phyloP scores from a whole-genome alignment of 2,797 vertebrate genomes.

The Sebastes goodei region DNA sequence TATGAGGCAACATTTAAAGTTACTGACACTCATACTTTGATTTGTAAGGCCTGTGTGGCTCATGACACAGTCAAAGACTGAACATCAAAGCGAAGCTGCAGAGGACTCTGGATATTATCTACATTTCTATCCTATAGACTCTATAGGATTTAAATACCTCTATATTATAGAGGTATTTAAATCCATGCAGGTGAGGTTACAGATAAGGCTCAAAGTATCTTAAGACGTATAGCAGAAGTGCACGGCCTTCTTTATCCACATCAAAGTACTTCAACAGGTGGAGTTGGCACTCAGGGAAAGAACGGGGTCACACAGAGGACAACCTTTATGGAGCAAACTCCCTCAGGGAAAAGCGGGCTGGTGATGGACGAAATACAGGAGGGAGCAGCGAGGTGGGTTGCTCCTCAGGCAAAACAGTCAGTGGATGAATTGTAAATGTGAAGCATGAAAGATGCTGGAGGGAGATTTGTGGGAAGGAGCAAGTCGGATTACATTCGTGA shows the following conservation, averaged over 20 bases:
- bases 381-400: not conserved
- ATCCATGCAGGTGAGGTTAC: not conserved
- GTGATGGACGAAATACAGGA: not conserved
- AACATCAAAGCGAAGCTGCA: not conserved
- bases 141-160: too few species aligned
- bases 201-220: not conserved
- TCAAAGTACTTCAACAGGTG: not conserved
- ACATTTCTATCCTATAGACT: not conserved
- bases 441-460: not conserved
- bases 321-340: not conserved
- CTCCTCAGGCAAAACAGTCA: not conserved
- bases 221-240: not conserved
- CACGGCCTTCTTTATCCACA: not conserved
- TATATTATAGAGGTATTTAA: not conserved
- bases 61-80: not conserved
- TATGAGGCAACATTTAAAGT: not conserved
- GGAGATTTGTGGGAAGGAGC: not conserved
- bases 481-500: not conserved
- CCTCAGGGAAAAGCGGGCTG: not conserved
- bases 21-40: not conserved
- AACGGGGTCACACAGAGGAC: slow-evolving; percentile 1
- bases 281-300: not conserved
- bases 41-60: not conserved
- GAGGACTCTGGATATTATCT: not conserved
- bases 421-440: not conserved